These are phyloP conservation scores for Hydractinia symbiolongicarpus DNA, from an alignment of 30 jellyfish, hydroid and myxozoan genomes.

Conservation along the genomic window DNA sequence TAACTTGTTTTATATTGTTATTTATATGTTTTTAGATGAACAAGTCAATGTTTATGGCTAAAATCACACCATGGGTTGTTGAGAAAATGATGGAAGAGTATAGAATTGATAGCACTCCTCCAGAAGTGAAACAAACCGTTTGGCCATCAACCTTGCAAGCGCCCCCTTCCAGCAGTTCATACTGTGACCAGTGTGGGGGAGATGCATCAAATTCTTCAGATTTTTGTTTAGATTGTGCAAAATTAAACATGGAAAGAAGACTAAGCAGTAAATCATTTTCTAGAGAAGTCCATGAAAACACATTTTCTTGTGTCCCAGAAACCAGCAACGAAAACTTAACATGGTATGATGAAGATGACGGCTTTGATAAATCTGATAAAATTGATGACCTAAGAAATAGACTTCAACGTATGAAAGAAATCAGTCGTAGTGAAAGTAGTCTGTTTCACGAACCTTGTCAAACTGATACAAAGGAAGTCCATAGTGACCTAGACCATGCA, in stretches of 20 bases:
- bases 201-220: neutral
- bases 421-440: conserved; percentile 79
- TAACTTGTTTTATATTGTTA: neutral
- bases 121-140: neutral
- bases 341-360: conserved; percentile 67
- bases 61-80: conserved; percentile 28
- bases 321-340: conserved; percentile 45
- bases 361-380: conserved; percentile 31
- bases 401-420: conserved; percentile 61
- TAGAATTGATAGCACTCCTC: neutral
- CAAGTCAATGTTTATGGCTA: neutral
- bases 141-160: conserved; percentile 11
- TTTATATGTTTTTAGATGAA: conserved; percentile 6
- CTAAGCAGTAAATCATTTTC: conserved; percentile 36
- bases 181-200: neutral
- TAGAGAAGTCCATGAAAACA: conserved; percentile 66
- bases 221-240: neutral
- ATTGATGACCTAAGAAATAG: conserved; percentile 44
- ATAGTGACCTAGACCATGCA: neutral
- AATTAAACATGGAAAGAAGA: neutral
- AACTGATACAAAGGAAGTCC: conserved; percentile 13
- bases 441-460: conserved; percentile 44
- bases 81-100: conserved; percentile 19
- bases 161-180: neutral
- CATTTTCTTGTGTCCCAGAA: conserved; percentile 79